Conservation (phyloP, 2,797 vertebrate species). For the Petrocephalus sullivani region DNA sequence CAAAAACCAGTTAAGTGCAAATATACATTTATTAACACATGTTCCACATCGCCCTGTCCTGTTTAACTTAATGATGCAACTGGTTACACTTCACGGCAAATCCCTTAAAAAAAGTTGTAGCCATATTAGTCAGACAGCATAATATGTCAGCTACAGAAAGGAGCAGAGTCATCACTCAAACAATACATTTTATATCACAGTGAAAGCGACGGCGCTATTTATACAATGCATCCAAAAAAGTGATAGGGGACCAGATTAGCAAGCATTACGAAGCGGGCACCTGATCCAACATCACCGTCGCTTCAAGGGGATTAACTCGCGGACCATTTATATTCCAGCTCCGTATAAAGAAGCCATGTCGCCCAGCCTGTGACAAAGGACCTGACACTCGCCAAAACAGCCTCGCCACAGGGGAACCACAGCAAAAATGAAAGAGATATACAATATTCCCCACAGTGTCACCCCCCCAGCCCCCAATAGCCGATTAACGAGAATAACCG, state of each 20-base stretch:
- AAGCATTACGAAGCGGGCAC: neutral
- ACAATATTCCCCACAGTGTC: neutral
- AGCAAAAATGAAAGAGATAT: neutral
- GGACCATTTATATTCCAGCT: neutral
- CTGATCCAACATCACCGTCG: neutral
- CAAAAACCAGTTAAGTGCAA: neutral
- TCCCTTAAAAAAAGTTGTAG: neutral
- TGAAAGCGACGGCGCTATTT: neutral
- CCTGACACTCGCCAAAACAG: neutral
- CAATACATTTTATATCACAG: neutral
- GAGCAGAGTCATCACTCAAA: neutral
- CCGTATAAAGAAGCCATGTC: neutral
- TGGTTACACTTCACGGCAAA: neutral
- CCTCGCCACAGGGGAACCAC: neutral
- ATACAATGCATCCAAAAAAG: neutral
- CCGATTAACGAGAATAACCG: neutral
- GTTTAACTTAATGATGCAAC: neutral
- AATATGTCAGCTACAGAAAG: neutral
- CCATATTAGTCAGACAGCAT: neutral
- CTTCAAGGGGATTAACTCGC: neutral
- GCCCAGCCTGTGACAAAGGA: neutral
- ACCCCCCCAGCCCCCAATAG: neutral
- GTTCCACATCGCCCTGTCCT: neutral
- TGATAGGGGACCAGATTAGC: neutral
- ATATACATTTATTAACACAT: neutral